Conservation (phyloP, 1,140 invertebrate species). For the Colletes gigas region DNA sequence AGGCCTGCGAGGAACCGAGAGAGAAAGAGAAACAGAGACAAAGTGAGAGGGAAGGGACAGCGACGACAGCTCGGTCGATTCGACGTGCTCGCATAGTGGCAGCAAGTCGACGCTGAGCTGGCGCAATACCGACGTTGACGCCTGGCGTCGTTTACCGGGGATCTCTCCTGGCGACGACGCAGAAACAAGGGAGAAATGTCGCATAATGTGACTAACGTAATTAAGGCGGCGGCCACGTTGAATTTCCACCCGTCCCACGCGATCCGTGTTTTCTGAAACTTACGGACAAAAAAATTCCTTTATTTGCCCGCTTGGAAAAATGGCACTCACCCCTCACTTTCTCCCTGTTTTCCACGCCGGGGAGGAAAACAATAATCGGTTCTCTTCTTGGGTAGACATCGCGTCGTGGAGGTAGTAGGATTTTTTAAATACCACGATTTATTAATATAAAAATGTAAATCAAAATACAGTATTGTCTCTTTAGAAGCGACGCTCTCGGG, state of each 20-base stretch:
- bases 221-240: constrained; percentile 44
- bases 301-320: background rate
- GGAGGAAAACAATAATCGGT: too few species aligned
- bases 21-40: background rate
- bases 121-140: constrained; percentile 58
- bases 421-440: too few species aligned
- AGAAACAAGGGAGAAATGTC: constrained; percentile 59
- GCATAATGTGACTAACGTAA: constrained; percentile 65
- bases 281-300: background rate
- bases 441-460: too few species aligned
- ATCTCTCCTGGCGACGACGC: constrained; percentile 53
- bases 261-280: constrained; percentile 6
- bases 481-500: too few species aligned
- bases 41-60: constrained; percentile 5
- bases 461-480: too few species aligned
- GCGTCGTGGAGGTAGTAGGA: too few species aligned
- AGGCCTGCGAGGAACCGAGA: background rate
- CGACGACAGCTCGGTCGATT: constrained; percentile 54
- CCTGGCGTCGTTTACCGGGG: constrained; percentile 49
- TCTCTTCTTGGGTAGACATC: too few species aligned
- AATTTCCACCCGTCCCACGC: constrained; percentile 23
- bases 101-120: constrained; percentile 30
- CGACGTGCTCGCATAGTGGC: constrained; percentile 34
- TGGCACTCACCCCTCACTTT: too few species aligned
- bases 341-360: too few species aligned